Base-by-base conservation (phyloP, 2,888 invertebrate genomes). In the Meteorus cinctellus region DNA sequence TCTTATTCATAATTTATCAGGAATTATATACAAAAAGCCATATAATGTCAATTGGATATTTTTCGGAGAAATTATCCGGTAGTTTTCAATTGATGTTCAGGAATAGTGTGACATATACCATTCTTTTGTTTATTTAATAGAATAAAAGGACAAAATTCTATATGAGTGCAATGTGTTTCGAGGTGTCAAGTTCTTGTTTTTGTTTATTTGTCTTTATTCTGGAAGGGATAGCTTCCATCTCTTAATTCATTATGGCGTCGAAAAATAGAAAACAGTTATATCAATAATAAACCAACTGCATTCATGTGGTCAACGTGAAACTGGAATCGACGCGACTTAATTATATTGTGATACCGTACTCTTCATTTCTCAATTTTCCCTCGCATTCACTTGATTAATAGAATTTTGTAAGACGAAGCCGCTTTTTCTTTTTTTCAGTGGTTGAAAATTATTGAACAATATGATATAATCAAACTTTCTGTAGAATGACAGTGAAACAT, bases 11-110 rank as follows among this genome's bases (percentile, higher is more conserved):
- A 84, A 84, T 83, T 81, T 82, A 81, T 86, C 83, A 84, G 84
- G 86, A 87, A 88, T 88, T 81, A 89, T 89, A 88, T 89, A 89
- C 89, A 89, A 88, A 89, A 89, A 89, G 86, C 88, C 86, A 85
- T 77, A 76, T 77, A 74, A 76, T 45, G 72, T 41, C 59, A 51
- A 51, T 60, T 16, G 60, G 84, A 84, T 79, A 27, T 10, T 16
- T 24, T 55, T 48, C 16, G 4, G 19, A 6, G 19, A 8, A 19
- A 19, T 55, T 55, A 10, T 55, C 19, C 8, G 24, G 19, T 55
- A 6, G 8, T 19, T 19, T 29, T 45, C 6, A 45, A 14, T 51
- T 51, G 51, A 10, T 68, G 29, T 68, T 24, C 27, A 5, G n/a
- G 14, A 51, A 29, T 29, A 48, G n/a, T 68, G 31, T 31, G 31